A percentile compares a stretch with the other conserved stretches of the same genome.
phyloP scores from a whole-genome alignment of 92 coral and sea anemone species.

The Zoanthus solanderi region DNA sequence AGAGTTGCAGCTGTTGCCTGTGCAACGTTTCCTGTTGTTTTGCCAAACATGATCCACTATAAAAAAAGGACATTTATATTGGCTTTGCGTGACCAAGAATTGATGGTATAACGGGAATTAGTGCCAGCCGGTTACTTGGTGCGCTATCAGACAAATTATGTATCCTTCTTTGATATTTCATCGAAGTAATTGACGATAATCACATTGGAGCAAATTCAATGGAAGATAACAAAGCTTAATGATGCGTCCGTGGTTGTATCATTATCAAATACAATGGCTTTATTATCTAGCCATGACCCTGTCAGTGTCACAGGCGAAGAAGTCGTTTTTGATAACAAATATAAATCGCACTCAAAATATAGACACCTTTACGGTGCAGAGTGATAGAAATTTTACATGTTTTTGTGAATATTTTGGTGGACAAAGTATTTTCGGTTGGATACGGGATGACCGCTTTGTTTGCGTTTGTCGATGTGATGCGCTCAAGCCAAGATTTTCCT shows the following conservation, averaged over 20 bases:
- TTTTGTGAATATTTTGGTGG: slow-evolving; percentile 19
- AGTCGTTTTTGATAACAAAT: background rate
- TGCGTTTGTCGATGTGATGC: slow-evolving; percentile 14
- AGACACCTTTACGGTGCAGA: slow-evolving; percentile 12
- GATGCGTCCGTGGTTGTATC: background rate
- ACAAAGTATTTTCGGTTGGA: background rate
- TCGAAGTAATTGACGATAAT: background rate
- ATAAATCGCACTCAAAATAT: background rate
- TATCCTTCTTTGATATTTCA: background rate
- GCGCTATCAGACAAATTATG: background rate
- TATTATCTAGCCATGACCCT: background rate
- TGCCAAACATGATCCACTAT: background rate
- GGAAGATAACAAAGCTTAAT: background rate
- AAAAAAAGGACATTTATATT: background rate
- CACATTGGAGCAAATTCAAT: background rate
- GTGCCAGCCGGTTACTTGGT: background rate
- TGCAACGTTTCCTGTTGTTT: slow-evolving; percentile 8
- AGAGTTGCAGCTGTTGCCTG: background rate
- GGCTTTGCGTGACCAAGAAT: background rate
- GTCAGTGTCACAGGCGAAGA: background rate
- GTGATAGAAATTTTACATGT: background rate
- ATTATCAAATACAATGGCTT: background rate
- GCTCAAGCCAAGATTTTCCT: slow-evolving; percentile 6
- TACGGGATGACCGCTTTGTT: background rate
- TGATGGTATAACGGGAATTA: background rate